Base-by-base conservation (phyloP, 2,797 vertebrate species). In the Choloepus didactylus region DNA sequence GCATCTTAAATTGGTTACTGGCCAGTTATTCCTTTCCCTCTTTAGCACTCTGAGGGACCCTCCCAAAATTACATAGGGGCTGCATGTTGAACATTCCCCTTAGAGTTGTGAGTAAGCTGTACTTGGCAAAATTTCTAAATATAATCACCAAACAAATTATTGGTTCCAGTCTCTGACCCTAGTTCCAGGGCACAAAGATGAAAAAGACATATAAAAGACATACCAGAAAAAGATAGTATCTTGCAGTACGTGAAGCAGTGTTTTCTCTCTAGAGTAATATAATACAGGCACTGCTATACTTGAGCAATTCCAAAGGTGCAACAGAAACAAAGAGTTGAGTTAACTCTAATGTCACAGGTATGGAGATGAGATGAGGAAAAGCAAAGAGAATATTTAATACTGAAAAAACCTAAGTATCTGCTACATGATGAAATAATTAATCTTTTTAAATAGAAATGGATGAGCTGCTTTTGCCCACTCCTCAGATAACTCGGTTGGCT, bases 381-480 rank as follows among this genome's bases (percentile, higher is more conserved):
- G 41, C 38, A 23, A 86, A 92, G 62, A 80, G 41, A 51, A 23
- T 44, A 35, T 3, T 69, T 41, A 75, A 69, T 21, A 23, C 35
- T 38, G 11, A 10, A 23, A 56, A 60, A 67, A 77, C 59, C 59
- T 60, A 76, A 94, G 51, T 66, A 31, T 27, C 62, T 41, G 72
- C 18, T 67, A 41, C 44, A 51, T 6, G n/a, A 81, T 67, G 69
- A 87, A 87, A 81, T n/a, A 44, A 92, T 86, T 73, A 35, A 64
- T 91, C 60, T 87, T 88, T 72, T 85, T 92, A 96, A 91, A 82
- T 51, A 92, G 89, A 80, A 90, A 38, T 12, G 6, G 38, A 60
- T 14, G 18, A 25, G 44, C 51, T 70, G 9, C 54, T 44, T 90
- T 79, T 87, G 92, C 49, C 31, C 15, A 73, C 16, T 77, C 18